Base-by-base conservation (phyloP, 2,888 invertebrate genomes). In the Folsomia manolachei region DNA sequence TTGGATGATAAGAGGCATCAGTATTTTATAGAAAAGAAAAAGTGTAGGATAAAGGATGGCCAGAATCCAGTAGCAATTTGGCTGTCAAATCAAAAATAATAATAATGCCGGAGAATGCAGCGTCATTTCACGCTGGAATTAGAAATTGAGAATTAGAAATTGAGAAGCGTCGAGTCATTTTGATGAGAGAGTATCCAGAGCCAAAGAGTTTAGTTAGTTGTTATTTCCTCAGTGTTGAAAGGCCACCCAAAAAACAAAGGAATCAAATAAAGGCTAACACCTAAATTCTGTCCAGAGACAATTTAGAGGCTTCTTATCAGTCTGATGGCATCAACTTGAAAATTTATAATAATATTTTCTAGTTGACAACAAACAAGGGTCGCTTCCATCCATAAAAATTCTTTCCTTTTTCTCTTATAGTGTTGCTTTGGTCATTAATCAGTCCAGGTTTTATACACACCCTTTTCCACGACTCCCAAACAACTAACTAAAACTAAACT, bases 231-330 rank as follows among this genome's bases (percentile, higher is more conserved):
- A 11, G 51, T 51, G 51, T 51, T 51, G 51, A 51, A 51, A 51
- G 56, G 56, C 56, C 56, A 56, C 56, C 56, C 56, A 56, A 56
- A 56, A 56, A 56, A 56, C 56, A 56, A 56, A 56, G 56, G 56
- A 56, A 56, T 56, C 56, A 56, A 56, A 56, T 18, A 56, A 56
- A 56, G 56, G 56, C 39, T 39, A 39, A 39, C 39, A 39, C 39
- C 39, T 39, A 9, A 4, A 9, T 18, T 56, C 21, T 19, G 56
- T 18, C 56, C 21, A 21, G 11, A n/a, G 56, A 56, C 56, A 56
- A 56, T 56, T 56, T 18, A 19, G 56, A 56, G 56, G 39, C 14
- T 14, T 39, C 7, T 39, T 39, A 39, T 39, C 39, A 39, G 39
- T 39, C 39, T 39, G 39, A 56, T 56, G 21, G 56, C 56, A 56